A percentile compares a stretch with the other conserved stretches of the same genome.
phyloP scores from a whole-genome alignment of 1,140 invertebrate species.

The Carposina sasakii region DNA sequence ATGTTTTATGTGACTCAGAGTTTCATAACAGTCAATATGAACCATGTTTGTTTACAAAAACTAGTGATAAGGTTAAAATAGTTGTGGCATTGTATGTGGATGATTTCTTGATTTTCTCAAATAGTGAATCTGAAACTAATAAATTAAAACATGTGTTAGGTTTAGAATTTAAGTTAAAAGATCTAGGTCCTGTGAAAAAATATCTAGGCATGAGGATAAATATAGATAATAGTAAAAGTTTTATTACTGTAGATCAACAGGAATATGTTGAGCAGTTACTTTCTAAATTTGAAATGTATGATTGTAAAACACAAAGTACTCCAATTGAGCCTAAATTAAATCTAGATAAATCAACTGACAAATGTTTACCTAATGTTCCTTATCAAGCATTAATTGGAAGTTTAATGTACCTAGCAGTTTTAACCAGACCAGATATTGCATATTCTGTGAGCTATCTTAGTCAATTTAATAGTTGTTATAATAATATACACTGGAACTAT shows the following conservation, averaged over 20 bases:
- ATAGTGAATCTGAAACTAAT: too few species aligned
- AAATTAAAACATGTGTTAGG: too few species aligned
- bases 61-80: too few species aligned
- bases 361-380: not conserved
- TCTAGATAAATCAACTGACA: not conserved
- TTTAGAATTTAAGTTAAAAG: too few species aligned
- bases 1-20: too few species aligned
- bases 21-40: too few species aligned
- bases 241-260: not conserved
- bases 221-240: not conserved
- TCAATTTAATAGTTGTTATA: not conserved
- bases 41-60: too few species aligned
- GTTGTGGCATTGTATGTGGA: too few species aligned
- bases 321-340: not conserved
- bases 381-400: not conserved
- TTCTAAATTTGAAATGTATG: not conserved
- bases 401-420: not conserved
- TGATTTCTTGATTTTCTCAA: too few species aligned
- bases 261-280: not conserved
- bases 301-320: not conserved
- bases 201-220: not conserved
- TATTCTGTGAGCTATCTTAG: not conserved
- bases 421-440: not conserved
- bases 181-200: too few species aligned
- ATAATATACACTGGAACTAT: not conserved